Conservation (phyloP, 2,797 vertebrate genomes). For the Rhabdomys pumilio region DNA sequence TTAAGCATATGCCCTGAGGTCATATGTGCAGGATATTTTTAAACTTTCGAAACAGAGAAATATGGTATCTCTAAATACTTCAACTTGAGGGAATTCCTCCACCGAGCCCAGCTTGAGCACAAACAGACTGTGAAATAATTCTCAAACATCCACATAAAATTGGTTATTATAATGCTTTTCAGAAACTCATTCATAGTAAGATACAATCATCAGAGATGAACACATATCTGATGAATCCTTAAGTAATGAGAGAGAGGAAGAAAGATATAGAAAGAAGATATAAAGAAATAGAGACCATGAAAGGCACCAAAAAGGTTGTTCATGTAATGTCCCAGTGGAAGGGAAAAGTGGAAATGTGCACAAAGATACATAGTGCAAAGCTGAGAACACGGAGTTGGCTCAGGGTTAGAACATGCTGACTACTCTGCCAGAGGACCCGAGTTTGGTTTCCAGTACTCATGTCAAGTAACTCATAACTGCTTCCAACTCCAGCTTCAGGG, state of each 20-base stretch:
- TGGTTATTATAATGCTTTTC: background rate
- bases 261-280: background rate
- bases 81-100: background rate
- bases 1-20: background rate
- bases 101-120: background rate
- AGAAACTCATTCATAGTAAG: background rate
- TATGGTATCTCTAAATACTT: background rate
- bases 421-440: background rate
- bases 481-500: background rate
- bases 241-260: background rate
- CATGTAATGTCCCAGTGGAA: background rate
- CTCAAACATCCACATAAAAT: background rate
- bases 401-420: too few relatives aligned
- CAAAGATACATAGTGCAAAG: background rate
- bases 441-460: background rate
- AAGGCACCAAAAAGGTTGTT: background rate
- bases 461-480: background rate
- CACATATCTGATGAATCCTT: background rate
- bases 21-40: background rate
- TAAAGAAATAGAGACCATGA: background rate
- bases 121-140: background rate
- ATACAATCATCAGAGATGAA: background rate
- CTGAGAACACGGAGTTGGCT: background rate
- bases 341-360: background rate
- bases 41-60: background rate